Conservation (phyloP, 1,140 invertebrate species). For the Platyscapa corneri region DNA sequence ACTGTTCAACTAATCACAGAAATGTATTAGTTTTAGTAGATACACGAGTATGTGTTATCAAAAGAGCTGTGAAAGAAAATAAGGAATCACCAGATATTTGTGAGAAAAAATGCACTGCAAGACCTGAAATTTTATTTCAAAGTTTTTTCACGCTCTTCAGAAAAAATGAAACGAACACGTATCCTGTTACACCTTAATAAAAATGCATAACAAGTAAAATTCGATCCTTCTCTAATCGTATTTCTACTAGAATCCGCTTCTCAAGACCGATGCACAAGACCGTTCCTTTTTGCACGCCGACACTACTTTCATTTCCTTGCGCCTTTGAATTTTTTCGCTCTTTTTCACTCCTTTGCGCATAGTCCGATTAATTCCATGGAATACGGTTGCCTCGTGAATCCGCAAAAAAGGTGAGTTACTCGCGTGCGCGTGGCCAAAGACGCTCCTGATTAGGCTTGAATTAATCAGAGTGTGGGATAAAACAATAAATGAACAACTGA, state of each 20-base stretch:
- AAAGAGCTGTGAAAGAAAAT: too few relatives aligned
- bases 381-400: background rate
- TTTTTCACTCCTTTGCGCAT: background rate
- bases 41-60: background rate
- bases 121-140: too few relatives aligned
- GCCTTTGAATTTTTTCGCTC: background rate
- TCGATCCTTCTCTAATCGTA: background rate
- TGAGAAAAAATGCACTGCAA: too few relatives aligned
- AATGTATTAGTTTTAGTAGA: background rate
- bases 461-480: slow-evolving; percentile 10
- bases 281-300: background rate
- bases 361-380: background rate
- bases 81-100: too few relatives aligned
- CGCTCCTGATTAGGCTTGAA: slow-evolving; percentile 36
- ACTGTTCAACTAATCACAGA: too few relatives aligned
- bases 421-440: background rate
- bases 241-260: background rate
- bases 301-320: slow-evolving; percentile 3
- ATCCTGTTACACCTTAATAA: background rate
- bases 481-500: background rate
- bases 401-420: slow-evolving; percentile 4
- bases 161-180: background rate
- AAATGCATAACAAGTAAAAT: background rate
- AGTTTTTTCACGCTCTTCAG: too few relatives aligned
- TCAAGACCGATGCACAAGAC: too few relatives aligned